Conservation (phyloP, 2,888 invertebrate species). For the Cerastis rubricosa region DNA sequence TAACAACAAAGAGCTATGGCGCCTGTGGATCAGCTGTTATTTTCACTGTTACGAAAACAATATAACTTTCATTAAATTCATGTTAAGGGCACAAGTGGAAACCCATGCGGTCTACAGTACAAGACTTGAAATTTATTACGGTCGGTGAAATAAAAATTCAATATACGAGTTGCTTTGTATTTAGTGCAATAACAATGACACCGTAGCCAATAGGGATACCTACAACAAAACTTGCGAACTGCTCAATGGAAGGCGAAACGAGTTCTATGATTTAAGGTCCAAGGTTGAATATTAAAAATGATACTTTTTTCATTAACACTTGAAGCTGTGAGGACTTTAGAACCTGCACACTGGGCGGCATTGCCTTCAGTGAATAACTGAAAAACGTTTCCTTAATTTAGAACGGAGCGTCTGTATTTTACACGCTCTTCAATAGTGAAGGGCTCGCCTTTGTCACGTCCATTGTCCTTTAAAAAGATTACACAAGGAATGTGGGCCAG, state of each 20-base stretch:
- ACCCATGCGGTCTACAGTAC: slow-evolving; percentile 71
- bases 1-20: slow-evolving; percentile 56
- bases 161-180: slow-evolving; percentile 80
- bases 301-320: slow-evolving; percentile 41
- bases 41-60: slow-evolving; percentile 62
- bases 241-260: slow-evolving; percentile 17
- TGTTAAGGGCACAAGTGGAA: slow-evolving; percentile 75
- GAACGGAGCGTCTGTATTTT: slow-evolving; percentile 82
- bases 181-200: slow-evolving; percentile 77
- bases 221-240: slow-evolving; percentile 72
- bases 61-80: slow-evolving; percentile 72
- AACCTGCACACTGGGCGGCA: slow-evolving; percentile 83
- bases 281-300: slow-evolving; percentile 31
- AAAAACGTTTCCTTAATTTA: slow-evolving; percentile 88
- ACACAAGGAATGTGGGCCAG: slow-evolving; percentile 86
- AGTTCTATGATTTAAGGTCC: not conserved
- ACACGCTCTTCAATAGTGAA: slow-evolving; percentile 82
- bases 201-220: slow-evolving; percentile 84
- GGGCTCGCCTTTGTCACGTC: slow-evolving; percentile 81
- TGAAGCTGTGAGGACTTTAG: slow-evolving; percentile 55
- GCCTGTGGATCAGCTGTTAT: slow-evolving; percentile 67
- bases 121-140: slow-evolving; percentile 85
- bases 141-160: slow-evolving; percentile 76
- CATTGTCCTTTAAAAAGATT: slow-evolving; percentile 87
- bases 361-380: slow-evolving; percentile 81